These are phyloP conservation scores for Lithodes maja DNA, from an alignment of 2,888 invertebrate species.

Conservation along the genomic window DNA sequence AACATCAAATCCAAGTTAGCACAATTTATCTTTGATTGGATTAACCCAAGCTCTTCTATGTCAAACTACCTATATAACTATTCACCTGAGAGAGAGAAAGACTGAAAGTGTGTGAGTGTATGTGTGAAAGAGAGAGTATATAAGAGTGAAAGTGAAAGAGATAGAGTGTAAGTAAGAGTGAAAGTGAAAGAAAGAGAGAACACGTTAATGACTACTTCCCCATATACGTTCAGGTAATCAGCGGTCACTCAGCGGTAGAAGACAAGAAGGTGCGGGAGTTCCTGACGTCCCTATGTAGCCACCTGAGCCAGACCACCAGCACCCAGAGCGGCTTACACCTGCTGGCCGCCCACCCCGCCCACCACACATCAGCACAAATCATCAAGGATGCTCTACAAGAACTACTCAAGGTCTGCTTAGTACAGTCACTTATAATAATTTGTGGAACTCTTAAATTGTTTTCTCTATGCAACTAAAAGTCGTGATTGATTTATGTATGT, in stretches of 20 bases:
- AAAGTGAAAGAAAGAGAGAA: not conserved
- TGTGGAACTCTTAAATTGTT: not conserved
- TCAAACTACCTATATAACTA: no score
- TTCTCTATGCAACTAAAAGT: not conserved
- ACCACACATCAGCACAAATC: slow-evolving; percentile 65
- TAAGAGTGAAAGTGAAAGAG: no score
- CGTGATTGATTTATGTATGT: no score
- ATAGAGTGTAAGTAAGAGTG: no score
- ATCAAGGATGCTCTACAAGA: slow-evolving; percentile 70
- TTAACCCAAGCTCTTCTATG: no score
- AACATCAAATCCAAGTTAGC: no score
- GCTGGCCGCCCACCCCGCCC: slow-evolving; percentile 71
- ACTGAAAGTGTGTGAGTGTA: no score
- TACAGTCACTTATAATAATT: no score
- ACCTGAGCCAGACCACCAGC: slow-evolving; percentile 72
- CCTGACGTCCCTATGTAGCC: slow-evolving; percentile 72
- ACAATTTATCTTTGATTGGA: no score
- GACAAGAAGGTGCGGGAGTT: slow-evolving; percentile 73
- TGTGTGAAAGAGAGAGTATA: no score
- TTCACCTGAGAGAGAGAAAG: no score
- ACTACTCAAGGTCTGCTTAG: slow-evolving; percentile 71
- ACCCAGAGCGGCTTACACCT: slow-evolving; percentile 71
- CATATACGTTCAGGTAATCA: slow-evolving; percentile 72
- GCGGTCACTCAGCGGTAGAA: slow-evolving; percentile 73
- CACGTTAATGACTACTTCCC: not conserved